Base-by-base conservation (phyloP, 2,888 invertebrate genomes). In the Galerucella calmariensis region DNA sequence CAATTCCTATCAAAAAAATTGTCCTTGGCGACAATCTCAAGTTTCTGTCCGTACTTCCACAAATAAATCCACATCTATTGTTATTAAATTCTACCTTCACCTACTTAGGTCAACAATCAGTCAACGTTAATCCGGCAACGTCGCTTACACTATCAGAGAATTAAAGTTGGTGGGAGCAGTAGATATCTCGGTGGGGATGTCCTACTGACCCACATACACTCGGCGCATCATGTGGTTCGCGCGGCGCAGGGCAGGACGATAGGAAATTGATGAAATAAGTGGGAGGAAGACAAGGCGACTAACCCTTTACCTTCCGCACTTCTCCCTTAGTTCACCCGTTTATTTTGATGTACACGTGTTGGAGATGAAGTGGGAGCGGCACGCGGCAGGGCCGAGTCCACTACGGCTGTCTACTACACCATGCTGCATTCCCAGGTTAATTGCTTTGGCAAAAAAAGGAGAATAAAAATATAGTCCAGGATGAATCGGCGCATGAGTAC, bases 141-240 rank as follows among this genome's bases (percentile, higher is more conserved):
- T 44, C 63, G 63, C 63, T 65, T 65, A 16, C 16, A 44, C 63
- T 65, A 65, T 65, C 20, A 6, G 63, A 65, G 63, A 44, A 65
- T 44, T 65, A 46, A 65, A 65, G 16, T 65, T 68, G 73, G 80
- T 16, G 81, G 80, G 79, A 76, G 79, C 76, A 80, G 75, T 79
- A 78, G 77, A 78, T 81, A 83, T 80, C 78, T 66, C 72, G 79
- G 90, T 89, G 88, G 90, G 90, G 90, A 91, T 91, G 92, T 92
- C 94, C 94, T 91, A 94, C 93, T 94, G 92, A 94, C 94, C 94
- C 91, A 94, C 91, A 92, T 94, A 90, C 90, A 89, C 88, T 88
- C 83, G 86, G 87, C 90, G 89, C 90, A 90, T 90, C 90, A 89
- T 90, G 90, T 88, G 90, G 75, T 61, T 66, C 88, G 75, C 68